Conservation (phyloP, 2,113 vertebrate genomes). For the Tyto alba region DNA sequence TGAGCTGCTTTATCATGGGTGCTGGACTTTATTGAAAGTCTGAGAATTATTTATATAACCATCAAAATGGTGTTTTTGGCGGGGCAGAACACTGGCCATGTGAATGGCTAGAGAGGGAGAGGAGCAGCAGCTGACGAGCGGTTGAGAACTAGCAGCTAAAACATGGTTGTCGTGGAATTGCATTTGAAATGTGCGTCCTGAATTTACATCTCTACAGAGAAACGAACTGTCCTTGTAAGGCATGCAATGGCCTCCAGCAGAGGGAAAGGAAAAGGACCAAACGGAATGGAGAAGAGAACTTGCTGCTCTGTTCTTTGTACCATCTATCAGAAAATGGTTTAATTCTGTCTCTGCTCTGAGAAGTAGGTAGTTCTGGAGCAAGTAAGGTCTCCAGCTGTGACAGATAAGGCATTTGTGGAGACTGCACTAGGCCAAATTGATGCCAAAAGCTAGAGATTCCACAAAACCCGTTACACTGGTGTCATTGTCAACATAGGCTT, state of each 20-base stretch:
- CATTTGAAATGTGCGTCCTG: background rate
- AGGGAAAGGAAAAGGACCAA: background rate
- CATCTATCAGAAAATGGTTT: background rate
- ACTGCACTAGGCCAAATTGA: too few species aligned
- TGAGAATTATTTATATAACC: background rate
- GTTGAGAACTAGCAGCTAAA: slow-evolving; percentile 12
- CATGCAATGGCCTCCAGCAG: background rate
- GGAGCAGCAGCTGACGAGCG: background rate
- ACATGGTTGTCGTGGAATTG: background rate
- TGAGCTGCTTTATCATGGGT: background rate
- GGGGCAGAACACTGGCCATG: background rate
- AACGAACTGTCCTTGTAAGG: accelerated
- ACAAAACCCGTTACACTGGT: background rate
- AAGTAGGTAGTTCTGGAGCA: background rate
- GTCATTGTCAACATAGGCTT: background rate
- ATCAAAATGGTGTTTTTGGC: background rate
- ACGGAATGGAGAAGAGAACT: background rate
- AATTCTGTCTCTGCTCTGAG: background rate
- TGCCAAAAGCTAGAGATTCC: background rate
- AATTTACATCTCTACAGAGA: background rate
- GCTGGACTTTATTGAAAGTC: background rate
- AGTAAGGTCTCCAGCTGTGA: background rate
- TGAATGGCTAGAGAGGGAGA: background rate
- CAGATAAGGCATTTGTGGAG: background rate
- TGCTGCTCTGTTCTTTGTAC: background rate